Conservation (phyloP, 2,888 invertebrate genomes). For the Dynastes hyllus region DNA sequence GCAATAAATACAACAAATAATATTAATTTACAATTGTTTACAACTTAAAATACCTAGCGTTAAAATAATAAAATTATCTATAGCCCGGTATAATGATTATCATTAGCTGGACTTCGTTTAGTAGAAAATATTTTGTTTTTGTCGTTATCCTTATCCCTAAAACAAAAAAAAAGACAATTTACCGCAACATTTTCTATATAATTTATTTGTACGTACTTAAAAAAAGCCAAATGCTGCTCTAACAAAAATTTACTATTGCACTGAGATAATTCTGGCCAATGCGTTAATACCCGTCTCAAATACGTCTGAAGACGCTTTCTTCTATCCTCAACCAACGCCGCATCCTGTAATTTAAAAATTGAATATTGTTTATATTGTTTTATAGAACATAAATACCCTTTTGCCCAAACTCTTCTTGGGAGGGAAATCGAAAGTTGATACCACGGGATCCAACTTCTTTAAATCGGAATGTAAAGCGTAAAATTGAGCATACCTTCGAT, state of each 20-base stretch:
- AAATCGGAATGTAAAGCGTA: conserved; percentile 88
- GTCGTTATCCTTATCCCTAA: conserved; percentile 66
- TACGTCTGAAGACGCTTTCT: conserved; percentile 90
- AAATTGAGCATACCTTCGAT: conserved; percentile 95
- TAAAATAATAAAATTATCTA: conserved; percentile 56
- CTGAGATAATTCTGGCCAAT: conserved; percentile 84
- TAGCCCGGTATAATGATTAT: conserved; percentile 68
- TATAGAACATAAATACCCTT: conserved; percentile 76
- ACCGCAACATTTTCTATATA: no score
- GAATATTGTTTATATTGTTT: not conserved
- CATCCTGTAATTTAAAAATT: conserved; percentile 74
- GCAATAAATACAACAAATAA: conserved; percentile 46
- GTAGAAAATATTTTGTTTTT: conserved; percentile 62
- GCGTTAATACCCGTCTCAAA: conserved; percentile 86
- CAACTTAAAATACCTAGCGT: conserved; percentile 25
- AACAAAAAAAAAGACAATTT: conserved; percentile 50
- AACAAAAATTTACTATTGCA: conserved; percentile 86
- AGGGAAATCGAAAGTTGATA: conserved; percentile 91
- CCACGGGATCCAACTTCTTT: conserved; percentile 86
- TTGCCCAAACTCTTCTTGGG: conserved; percentile 96
- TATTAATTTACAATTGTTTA: conserved; percentile 37
- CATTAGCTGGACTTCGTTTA: conserved; percentile 61
- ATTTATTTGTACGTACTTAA: conserved; percentile 76
- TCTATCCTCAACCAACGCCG: conserved; percentile 90
- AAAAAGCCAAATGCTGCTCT: conserved; percentile 88